Base-by-base conservation (phyloP, 2,113 vertebrate species). In the Psilopsiagon aymara region DNA sequence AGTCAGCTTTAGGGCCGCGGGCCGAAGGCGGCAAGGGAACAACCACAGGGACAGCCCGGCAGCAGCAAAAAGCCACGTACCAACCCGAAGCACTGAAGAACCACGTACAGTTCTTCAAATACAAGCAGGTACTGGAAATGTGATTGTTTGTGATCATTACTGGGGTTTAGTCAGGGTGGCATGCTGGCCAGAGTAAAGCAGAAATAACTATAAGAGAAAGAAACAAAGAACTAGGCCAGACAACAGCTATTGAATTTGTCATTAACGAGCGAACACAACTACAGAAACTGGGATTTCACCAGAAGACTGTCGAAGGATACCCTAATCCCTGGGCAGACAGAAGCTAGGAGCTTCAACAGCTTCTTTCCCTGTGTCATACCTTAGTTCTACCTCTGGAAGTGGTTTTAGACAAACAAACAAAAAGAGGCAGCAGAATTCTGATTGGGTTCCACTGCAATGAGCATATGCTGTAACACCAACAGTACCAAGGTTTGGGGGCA, bases 361-460 rank as follows among this genome's bases (percentile, higher is more conserved):
- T 92, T 75, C 8, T 31, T 87, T 46, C 20, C 27, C 43, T 55
- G 1, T 19, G 57, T 53, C 17, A 59, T 5, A 63, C 70, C 43
- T 83, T 33, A 64, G 18, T 43, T 85, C 66, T 63, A 0, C 10
- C 46, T 43, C 64, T 52, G 39, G 10, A 4, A 73, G 29, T 17
- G 24, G 49, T 83, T 79, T 81, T 18, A 39, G 43, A 81, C n/a
- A 55, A 73, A 43, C 16, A 69, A 62, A 31, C 17, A 94, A 44
- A 73, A 68, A 27, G 28, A 49, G 63, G 66, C 39, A 74, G 23
- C 14, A 82, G 35, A 76, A 86, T 44, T 86, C 39, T 29, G 8
- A 39, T 8, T 3, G 1, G 19, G 44, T 17, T 85, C 24, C 37
- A 37, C 46, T 53, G 79, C 0, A 0, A 41, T 3, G 8, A 49